Evolutionary conservation across 2,888 invertebrate species (phyloP).

Genomic region (Leucophenga montana): DNA sequence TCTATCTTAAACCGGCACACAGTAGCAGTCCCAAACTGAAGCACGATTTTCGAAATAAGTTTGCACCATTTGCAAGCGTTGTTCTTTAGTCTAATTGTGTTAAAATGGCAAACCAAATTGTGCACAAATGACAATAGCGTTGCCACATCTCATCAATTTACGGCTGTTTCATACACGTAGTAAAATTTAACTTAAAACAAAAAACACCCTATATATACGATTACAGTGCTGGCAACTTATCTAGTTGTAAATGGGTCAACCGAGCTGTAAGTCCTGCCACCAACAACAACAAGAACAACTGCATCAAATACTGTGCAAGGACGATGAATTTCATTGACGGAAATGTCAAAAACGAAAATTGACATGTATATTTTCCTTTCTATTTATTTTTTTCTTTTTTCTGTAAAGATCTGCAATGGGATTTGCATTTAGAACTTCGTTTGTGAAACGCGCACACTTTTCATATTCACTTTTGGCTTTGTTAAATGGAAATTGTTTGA

Average conservation of each 20-base stretch:
- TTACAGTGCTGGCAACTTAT: not conserved
- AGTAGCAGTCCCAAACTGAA: too few relatives aligned
- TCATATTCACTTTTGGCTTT: not conserved
- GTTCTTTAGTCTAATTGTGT: too few relatives aligned
- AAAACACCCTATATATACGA: too few relatives aligned
- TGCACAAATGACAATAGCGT: too few relatives aligned
- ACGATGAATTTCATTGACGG: not conserved
- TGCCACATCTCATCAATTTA: too few relatives aligned
- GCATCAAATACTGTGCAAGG: not conserved
- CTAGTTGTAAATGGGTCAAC: conserved; percentile 4
- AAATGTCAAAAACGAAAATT: conserved; percentile 15
- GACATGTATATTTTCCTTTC: not conserved
- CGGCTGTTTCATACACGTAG: too few relatives aligned
- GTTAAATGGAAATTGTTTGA: not conserved
- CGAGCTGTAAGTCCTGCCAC: conserved; percentile 12
- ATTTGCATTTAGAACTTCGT: conserved; percentile 18
- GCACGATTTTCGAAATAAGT: too few relatives aligned
- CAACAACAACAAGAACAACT: not conserved
- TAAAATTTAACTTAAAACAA: too few relatives aligned
- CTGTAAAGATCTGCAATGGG: not conserved
- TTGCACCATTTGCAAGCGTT: too few relatives aligned
- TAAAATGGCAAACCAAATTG: too few relatives aligned
- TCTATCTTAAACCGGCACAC: too few relatives aligned
- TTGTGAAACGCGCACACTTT: not conserved
- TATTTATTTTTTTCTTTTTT: not conserved